These are phyloP conservation scores for Heterotilapia buettikoferi DNA, from an alignment of 2,113 vertebrate species.

Conservation along the genomic window DNA sequence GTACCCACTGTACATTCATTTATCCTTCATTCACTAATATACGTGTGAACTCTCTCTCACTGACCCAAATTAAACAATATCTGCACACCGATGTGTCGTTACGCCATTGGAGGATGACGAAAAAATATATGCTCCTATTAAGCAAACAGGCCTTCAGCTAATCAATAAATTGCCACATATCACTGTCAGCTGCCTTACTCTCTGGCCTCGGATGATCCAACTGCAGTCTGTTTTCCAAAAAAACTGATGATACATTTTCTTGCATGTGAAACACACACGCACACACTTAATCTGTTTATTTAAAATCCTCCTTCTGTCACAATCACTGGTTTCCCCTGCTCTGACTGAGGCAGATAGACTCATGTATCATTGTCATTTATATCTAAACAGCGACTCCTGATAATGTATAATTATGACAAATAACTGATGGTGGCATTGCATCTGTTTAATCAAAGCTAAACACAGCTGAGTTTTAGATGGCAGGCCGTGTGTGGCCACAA, in stretches of 20 bases:
- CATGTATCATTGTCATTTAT: conserved; percentile 50
- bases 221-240: not conserved
- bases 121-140: not conserved
- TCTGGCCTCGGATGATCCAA: not conserved
- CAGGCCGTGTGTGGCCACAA: not conserved
- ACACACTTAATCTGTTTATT: not conserved
- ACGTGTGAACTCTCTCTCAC: not conserved
- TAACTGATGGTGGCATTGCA: conserved; percentile 52
- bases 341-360: not conserved
- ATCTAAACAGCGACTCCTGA: conserved; percentile 17
- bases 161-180: not conserved
- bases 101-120: not conserved
- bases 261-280: not conserved
- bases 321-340: not conserved
- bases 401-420: conserved; percentile 62
- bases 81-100: not conserved
- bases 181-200: not conserved
- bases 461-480: conserved; percentile 6
- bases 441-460: conserved; percentile 50
- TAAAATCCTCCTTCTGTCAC: not conserved
- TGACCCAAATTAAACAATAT: not conserved
- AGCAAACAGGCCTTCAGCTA: not conserved
- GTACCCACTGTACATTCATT: conserved; percentile 19
- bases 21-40: conserved; percentile 3
- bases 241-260: not conserved